Conservation (phyloP, 2,113 vertebrate genomes). For the Ceuthmochares aereus region DNA sequence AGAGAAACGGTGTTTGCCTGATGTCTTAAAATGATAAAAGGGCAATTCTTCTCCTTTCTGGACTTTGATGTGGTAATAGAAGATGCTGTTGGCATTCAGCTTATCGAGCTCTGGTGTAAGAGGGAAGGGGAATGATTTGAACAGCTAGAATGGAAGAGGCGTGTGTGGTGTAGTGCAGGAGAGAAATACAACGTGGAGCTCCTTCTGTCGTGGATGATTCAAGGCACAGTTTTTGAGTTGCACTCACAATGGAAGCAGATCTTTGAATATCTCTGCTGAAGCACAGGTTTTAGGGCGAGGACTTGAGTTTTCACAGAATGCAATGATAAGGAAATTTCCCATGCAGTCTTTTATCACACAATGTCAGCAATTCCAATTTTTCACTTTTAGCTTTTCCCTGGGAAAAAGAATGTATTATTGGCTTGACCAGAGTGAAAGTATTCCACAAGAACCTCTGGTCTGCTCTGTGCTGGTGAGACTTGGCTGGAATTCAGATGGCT, state of each 20-base stretch:
- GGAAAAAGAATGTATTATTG: neutral
- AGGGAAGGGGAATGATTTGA: neutral
- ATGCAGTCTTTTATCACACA: neutral
- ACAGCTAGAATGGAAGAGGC: neutral
- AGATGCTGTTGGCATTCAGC: neutral
- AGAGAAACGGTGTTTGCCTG: neutral
- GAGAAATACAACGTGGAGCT: neutral
- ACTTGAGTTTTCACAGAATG: neutral
- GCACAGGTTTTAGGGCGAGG: neutral
- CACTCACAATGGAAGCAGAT: neutral
- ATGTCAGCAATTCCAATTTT: neutral
- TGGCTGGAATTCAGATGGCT: neutral
- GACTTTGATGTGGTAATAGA: neutral
- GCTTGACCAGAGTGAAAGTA: neutral
- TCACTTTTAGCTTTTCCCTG: neutral
- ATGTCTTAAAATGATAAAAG: neutral
- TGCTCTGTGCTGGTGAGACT: neutral
- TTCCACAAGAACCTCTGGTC: neutral
- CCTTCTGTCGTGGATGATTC: neutral
- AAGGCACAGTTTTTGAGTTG: neutral
- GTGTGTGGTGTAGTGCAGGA: neutral
- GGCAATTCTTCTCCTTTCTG: neutral
- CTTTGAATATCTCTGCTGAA: neutral
- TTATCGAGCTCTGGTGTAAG: neutral
- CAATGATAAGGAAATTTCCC: neutral